These are phyloP conservation scores for Pluvianellus socialis DNA, from an alignment of 2,113 vertebrate genomes.

Conservation along the genomic window DNA sequence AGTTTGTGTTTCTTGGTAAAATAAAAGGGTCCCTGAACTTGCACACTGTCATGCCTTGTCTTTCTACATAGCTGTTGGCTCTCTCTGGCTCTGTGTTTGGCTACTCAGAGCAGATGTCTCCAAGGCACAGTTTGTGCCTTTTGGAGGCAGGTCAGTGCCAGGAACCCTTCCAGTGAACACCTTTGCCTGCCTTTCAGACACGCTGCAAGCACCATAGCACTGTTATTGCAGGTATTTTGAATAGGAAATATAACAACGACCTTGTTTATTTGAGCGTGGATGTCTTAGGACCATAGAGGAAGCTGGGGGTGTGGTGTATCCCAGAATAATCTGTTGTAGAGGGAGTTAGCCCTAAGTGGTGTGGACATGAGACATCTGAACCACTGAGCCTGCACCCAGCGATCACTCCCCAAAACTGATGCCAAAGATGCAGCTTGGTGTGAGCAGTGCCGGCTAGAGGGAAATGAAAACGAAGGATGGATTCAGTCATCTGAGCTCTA, in stretches of 20 bases:
- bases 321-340: background rate
- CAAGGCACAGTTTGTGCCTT: background rate
- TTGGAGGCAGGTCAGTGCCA: background rate
- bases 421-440: background rate
- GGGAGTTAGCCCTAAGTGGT: background rate
- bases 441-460: background rate
- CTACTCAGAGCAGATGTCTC: background rate
- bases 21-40: background rate
- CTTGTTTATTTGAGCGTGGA: background rate
- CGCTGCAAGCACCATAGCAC: background rate
- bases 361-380: background rate
- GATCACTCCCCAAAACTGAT: background rate
- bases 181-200: background rate
- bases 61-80: background rate
- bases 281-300: background rate
- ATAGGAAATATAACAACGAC: background rate
- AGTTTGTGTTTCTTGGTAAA: background rate
- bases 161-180: background rate
- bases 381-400: background rate
- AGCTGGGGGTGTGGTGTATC: background rate
- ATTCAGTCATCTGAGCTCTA: background rate
- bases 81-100: background rate
- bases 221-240: background rate
- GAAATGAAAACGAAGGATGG: background rate
- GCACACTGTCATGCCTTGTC: fast-evolving